phyloP scores from a whole-genome alignment of 2,113 vertebrate species.

The Addax nasomaculatus region DNA sequence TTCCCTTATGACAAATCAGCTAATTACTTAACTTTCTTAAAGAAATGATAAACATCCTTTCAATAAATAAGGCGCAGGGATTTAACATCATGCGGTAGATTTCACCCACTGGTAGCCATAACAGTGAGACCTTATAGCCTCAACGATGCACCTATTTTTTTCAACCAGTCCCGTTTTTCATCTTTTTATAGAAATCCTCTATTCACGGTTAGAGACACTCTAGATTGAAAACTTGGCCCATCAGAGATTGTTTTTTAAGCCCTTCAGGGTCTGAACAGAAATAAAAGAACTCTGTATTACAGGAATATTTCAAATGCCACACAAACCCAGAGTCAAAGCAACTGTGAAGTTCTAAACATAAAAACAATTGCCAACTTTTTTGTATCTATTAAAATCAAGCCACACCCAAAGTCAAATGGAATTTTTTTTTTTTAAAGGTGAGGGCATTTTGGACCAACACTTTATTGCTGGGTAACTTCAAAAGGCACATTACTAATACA shows the following conservation, averaged over 20 bases:
- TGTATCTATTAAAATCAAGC: conserved; percentile 35
- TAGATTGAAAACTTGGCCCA: conserved; percentile 16
- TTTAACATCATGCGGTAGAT: conserved; percentile 49
- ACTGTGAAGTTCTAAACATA: background rate
- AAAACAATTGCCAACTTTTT: conserved; percentile 14
- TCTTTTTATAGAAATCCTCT: conserved; percentile 46
- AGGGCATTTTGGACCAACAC: conserved; percentile 44
- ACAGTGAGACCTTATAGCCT: conserved; percentile 16
- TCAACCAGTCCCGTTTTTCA: conserved; percentile 50
- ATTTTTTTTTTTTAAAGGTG: background rate
- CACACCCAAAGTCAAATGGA: conserved; percentile 40
- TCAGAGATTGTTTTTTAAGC: background rate
- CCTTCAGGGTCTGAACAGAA: conserved; percentile 7
- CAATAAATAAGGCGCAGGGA: conserved; percentile 69
- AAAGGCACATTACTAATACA: conserved; percentile 43
- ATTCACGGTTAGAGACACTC: background rate
- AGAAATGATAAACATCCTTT: conserved; percentile 75
- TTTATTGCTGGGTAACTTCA: conserved; percentile 43
- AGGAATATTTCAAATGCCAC: background rate
- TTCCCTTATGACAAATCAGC: conserved; percentile 68
- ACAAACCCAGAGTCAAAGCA: background rate
- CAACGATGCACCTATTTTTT: background rate
- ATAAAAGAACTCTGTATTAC: background rate
- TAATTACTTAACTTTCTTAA: conserved; percentile 79
- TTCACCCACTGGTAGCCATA: conserved; percentile 50